These are phyloP conservation scores for Achroia grisella DNA, from an alignment of 1,140 invertebrate species.

Conservation along the genomic window DNA sequence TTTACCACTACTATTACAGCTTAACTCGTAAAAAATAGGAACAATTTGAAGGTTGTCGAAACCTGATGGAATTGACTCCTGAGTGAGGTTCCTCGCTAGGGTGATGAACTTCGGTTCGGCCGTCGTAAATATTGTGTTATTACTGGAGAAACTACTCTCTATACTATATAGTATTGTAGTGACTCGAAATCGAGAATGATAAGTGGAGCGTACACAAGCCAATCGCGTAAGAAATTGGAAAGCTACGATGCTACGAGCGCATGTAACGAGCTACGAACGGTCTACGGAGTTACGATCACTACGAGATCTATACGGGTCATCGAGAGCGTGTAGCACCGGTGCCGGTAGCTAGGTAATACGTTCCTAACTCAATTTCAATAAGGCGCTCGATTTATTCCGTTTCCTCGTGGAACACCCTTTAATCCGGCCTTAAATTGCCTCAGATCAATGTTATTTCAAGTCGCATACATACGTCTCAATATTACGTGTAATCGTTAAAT, in stretches of 20 bases:
- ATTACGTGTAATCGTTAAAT: background rate
- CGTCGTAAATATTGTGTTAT: too few species aligned
- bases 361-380: conserved; percentile 38
- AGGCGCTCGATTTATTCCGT: conserved; percentile 37
- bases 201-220: conserved; percentile 11
- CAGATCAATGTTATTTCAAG: conserved; percentile 5
- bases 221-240: conserved; percentile 30
- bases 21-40: too few species aligned
- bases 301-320: conserved; percentile 1
- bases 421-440: conserved; percentile 20
- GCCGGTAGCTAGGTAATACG: conserved; percentile 11
- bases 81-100: too few species aligned
- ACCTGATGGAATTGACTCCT: too few species aligned
- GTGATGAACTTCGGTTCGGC: too few species aligned
- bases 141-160: too few species aligned
- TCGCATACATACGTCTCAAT: background rate
- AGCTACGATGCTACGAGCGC: conserved; percentile 25
- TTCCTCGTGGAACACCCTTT: conserved; percentile 18
- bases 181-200: too few species aligned
- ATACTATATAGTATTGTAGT: too few species aligned
- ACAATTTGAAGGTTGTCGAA: too few species aligned
- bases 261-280: conserved; percentile 25
- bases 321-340: background rate
- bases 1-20: too few species aligned
- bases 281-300: conserved; percentile 10